phyloP scores from a whole-genome alignment of 2,113 vertebrate genomes.

The Tragulus kanchil region DNA sequence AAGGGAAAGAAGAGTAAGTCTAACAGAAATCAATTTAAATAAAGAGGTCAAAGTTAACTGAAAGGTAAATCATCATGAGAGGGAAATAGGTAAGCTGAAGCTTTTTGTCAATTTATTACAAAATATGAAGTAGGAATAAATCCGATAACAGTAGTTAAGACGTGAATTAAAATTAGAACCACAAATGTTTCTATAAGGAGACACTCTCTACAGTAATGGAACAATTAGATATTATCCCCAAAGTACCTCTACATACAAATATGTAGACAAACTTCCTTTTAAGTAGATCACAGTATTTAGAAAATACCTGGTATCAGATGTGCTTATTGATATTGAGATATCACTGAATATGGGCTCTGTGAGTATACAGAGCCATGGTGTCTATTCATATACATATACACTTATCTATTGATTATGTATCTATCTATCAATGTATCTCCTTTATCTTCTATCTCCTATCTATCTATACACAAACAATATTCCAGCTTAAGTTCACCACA shows the following conservation, averaged over 20 bases:
- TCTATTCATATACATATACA: background rate
- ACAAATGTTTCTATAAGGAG: background rate
- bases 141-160: background rate
- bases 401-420: background rate
- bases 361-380: background rate
- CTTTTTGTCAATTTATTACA: background rate
- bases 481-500: background rate
- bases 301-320: background rate
- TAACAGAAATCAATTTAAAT: background rate
- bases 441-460: background rate
- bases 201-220: background rate
- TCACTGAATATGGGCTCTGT: background rate
- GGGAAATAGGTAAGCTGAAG: background rate
- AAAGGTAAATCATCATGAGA: conserved; percentile 21
- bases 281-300: background rate
- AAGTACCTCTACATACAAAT: background rate
- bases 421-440: too few relatives aligned
- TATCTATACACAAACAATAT: background rate
- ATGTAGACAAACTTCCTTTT: too few relatives aligned
- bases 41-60: background rate
- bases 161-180: background rate
- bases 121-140: background rate
- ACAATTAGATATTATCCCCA: background rate
- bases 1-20: background rate
- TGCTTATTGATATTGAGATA: background rate